phyloP scores from a whole-genome alignment of 2,797 vertebrate species.

The Tokudaia muenninki region DNA sequence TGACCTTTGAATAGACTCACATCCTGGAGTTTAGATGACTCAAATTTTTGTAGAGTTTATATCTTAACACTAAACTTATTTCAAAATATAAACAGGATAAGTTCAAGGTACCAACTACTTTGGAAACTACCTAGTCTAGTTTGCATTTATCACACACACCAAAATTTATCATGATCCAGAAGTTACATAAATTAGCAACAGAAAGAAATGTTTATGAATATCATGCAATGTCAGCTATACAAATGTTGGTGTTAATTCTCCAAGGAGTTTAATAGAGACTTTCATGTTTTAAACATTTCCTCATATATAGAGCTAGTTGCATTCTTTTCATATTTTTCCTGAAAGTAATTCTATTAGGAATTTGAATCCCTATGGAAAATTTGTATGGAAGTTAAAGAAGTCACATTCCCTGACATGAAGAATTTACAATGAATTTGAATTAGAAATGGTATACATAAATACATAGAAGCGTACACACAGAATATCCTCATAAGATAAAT shows the following conservation, averaged over 20 bases:
- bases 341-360: not conserved
- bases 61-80: not conserved
- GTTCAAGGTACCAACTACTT: not conserved
- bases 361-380: not conserved
- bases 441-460: not conserved
- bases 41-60: not conserved
- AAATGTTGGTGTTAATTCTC: not conserved
- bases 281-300: not conserved
- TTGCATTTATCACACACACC: not conserved
- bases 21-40: not conserved
- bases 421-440: conserved; percentile 5
- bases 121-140: not conserved
- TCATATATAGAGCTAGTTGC: not conserved
- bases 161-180: not conserved
- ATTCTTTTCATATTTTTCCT: not conserved
- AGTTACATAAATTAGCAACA: not conserved
- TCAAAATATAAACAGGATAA: not conserved
- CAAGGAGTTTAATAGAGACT: not conserved
- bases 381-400: not conserved
- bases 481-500: not conserved
- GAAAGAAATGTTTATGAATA: not conserved
- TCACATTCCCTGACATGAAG: not conserved
- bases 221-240: not conserved
- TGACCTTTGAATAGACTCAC: not conserved
- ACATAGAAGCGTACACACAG: no score